phyloP scores from a whole-genome alignment of 2,113 vertebrate species.

The Carassius auratus region DNA sequence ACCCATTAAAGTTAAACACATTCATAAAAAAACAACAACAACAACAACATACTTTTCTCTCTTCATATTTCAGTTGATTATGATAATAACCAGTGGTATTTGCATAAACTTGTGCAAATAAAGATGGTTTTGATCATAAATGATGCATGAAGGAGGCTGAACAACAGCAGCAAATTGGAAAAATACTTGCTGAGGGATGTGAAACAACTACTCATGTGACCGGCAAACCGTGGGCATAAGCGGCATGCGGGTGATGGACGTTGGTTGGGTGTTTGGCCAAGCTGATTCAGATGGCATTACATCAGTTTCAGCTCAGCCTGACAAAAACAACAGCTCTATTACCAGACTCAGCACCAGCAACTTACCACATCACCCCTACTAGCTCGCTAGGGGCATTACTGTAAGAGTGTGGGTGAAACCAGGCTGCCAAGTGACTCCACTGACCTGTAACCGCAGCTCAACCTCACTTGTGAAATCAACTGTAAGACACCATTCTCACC shows the following conservation, averaged over 20 bases:
- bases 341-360: constrained; percentile 1
- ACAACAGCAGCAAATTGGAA: constrained; percentile 65
- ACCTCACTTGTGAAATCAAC: constrained; percentile 14
- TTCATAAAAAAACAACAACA: constrained; percentile 26
- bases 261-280: constrained; percentile 39
- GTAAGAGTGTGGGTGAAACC: constrained; percentile 21
- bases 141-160: constrained; percentile 71
- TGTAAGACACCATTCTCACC: neutral
- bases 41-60: constrained; percentile 6
- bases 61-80: constrained; percentile 71
- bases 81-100: constrained; percentile 72
- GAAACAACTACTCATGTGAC: constrained; percentile 71
- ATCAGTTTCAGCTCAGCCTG: constrained; percentile 32
- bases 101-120: constrained; percentile 71
- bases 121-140: constrained; percentile 71
- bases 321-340: constrained; percentile 17
- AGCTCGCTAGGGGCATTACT: neutral
- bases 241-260: constrained; percentile 40
- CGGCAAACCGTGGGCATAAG: constrained; percentile 60
- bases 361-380: neutral
- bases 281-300: constrained; percentile 52
- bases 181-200: constrained; percentile 66
- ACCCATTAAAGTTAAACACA: constrained; percentile 54
- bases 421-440: neutral
- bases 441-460: constrained; percentile 15